Conservation (phyloP, 2,113 vertebrate genomes). For the Anser cygnoides region DNA sequence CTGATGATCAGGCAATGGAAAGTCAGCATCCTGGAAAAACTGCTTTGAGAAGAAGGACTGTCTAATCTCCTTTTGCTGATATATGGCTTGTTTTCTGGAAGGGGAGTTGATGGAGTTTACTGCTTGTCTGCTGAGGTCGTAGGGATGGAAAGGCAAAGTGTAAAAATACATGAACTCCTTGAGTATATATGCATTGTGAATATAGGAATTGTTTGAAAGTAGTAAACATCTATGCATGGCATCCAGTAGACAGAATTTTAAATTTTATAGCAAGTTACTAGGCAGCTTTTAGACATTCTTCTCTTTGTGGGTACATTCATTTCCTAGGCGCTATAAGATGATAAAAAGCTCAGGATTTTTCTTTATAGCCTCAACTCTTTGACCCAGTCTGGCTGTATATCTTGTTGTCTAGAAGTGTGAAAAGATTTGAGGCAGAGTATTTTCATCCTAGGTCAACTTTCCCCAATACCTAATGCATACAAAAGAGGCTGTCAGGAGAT, state of each 20-base stretch:
- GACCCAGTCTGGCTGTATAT: background rate
- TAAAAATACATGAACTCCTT: background rate
- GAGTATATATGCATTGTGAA: rapidly evolving
- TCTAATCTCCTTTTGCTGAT: background rate
- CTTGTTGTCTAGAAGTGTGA: background rate
- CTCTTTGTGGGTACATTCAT: background rate
- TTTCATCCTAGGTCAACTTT: background rate
- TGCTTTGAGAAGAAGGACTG: background rate
- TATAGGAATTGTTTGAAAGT: background rate
- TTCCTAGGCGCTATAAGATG: background rate
- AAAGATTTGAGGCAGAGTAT: background rate
- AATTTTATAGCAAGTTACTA: background rate
- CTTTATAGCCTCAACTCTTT: background rate
- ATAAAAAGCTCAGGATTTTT: background rate
- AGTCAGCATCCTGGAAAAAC: background rate
- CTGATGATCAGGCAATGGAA: background rate
- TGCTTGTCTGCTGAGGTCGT: background rate
- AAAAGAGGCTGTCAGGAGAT: background rate
- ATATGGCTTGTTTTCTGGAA: background rate
- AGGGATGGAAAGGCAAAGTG: background rate
- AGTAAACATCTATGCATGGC: background rate
- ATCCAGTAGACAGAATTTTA: background rate
- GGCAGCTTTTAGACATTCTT: background rate
- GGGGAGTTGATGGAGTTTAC: background rate
- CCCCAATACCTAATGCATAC: background rate